Evolutionary conservation across 2,113 vertebrate species (phyloP), one percentile per base, ranked within the genome.

Genomic region (Microcebus tavaratra): DNA sequence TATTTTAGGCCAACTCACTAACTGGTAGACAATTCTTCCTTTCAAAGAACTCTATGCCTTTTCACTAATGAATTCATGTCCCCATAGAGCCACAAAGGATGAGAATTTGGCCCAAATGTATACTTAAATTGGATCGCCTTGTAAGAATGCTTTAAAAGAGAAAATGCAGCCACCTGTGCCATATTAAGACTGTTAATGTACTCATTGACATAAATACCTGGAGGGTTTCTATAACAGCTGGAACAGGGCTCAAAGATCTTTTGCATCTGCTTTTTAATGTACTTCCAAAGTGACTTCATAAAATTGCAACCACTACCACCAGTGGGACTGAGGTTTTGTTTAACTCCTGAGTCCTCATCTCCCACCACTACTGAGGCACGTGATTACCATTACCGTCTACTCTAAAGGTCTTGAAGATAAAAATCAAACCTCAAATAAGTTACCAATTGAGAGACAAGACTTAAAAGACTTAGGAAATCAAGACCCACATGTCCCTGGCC

Each of bases 121-220:
- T 48, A 75, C 83, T 95, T 97, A 96, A 91, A 96, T 91, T 89
- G 89, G 83, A 95, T 97, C 0, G 2, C 86, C 79, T 94, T 73
- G 34, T 91, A 96, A 96, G 86, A 89, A 89, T 67, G 86, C 89
- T 94, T 96, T 65, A 96, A 94, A 92, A 96, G 88, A 85, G 50
- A 88, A 59, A 81, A 96, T 63, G 86, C 89, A 96, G 86, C 95
- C 94, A 92, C 95, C 95, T 98, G 97, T 23, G 68, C 94, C 95
- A 61, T 87, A 95, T 96, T 97, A 95, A 95, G 95, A 48, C 86
- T 93, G 67, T 72, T 95, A 94, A 91, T 94, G n/a, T 55, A 72
- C 82, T 91, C 93, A 65, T 34, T 95, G 95, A 97, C 95, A 96
- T 94, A 97, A 96, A 97, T 95, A 97, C 96, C 95, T 97, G 79